Percentiles rank a stretch among this genome's conserved stretches.
Evolutionary conservation across 2,888 invertebrate genomes (phyloP).

Genomic region (Tipula helvola): DNA sequence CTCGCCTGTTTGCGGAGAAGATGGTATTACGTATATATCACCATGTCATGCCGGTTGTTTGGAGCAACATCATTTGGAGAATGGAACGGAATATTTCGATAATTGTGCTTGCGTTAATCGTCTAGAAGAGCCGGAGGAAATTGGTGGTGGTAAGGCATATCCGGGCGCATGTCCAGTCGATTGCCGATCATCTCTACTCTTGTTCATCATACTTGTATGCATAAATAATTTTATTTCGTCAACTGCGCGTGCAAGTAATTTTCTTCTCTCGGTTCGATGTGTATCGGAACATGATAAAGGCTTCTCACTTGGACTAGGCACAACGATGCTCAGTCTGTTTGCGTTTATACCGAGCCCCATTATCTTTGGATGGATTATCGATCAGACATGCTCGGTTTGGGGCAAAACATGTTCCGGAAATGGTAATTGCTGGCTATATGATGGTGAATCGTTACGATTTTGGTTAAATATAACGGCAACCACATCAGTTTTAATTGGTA

Average conservation of each 20-base stretch:
- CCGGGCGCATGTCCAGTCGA: slow-evolving; percentile 45
- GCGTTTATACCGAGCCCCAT: slow-evolving; percentile 68
- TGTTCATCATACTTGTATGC: slow-evolving; percentile 43
- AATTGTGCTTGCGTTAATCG: neutral
- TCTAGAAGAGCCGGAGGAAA: neutral
- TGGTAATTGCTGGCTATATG: slow-evolving; percentile 64
- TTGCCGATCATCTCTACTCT: slow-evolving; percentile 42
- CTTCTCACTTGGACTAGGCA: slow-evolving; percentile 55
- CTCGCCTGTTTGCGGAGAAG: slow-evolving; percentile 57
- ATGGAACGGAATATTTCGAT: slow-evolving; percentile 28
- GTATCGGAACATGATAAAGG: slow-evolving; percentile 61
- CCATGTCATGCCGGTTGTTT: slow-evolving; percentile 70
- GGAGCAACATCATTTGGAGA: slow-evolving; percentile 28
- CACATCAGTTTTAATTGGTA: slow-evolving; percentile 48
- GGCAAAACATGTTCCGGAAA: slow-evolving; percentile 55
- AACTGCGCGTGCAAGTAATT: slow-evolving; percentile 49
- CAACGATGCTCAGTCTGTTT: slow-evolving; percentile 54
- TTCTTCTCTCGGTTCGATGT: slow-evolving; percentile 48
- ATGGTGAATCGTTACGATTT: slow-evolving; percentile 49
- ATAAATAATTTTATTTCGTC: slow-evolving; percentile 45
- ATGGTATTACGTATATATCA: slow-evolving; percentile 57
- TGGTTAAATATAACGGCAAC: slow-evolving; percentile 52
- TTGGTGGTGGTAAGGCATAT: slow-evolving; percentile 33
- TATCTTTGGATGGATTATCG: slow-evolving; percentile 57
- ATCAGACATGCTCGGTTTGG: slow-evolving; percentile 55